Evolutionary conservation across 2,113 vertebrate species (phyloP).

Genomic region (Pholis gunnellus): DNA sequence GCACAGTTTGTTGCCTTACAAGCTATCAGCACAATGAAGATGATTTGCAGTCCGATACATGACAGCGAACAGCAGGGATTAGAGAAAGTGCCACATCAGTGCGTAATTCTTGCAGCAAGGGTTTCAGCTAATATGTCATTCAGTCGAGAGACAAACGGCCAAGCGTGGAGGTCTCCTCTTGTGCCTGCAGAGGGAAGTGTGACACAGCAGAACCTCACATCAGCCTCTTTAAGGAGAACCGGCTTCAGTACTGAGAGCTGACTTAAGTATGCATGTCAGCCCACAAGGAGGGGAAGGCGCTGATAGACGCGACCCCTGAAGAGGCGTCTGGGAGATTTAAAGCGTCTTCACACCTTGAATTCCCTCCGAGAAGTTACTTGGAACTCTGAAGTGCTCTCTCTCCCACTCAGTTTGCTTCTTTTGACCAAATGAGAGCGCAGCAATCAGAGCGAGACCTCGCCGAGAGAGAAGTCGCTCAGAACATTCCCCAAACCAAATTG

Average conservation of each 20-base stretch:
- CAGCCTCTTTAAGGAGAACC: conserved; percentile 42
- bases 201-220: conserved; percentile 51
- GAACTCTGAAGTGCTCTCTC: conserved; percentile 44
- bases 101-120: background rate
- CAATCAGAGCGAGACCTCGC: conserved; percentile 48
- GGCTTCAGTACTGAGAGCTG: conserved; percentile 25
- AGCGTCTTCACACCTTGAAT: conserved; percentile 56
- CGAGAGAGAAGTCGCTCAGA: conserved; percentile 18
- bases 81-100: background rate
- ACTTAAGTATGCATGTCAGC: conserved; percentile 64
- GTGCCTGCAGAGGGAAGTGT: conserved; percentile 73
- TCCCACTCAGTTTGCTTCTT: conserved; percentile 48
- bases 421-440: conserved; percentile 41
- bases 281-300: conserved; percentile 14
- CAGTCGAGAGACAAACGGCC: conserved; percentile 22
- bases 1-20: conserved; percentile 27
- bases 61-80: conserved; percentile 15
- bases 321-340: conserved; percentile 55
- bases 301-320: conserved; percentile 46
- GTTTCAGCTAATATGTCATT: background rate
- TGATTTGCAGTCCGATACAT: conserved; percentile 19
- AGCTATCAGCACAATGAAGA: conserved; percentile 18
- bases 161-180: conserved; percentile 42
- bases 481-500: conserved; percentile 22
- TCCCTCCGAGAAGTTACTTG: conserved; percentile 42